A percentile compares a stretch with the other conserved stretches of the same genome.
Conservation (phyloP, 2,888 invertebrate genomes). For the Schizotus pectinicornis region DNA sequence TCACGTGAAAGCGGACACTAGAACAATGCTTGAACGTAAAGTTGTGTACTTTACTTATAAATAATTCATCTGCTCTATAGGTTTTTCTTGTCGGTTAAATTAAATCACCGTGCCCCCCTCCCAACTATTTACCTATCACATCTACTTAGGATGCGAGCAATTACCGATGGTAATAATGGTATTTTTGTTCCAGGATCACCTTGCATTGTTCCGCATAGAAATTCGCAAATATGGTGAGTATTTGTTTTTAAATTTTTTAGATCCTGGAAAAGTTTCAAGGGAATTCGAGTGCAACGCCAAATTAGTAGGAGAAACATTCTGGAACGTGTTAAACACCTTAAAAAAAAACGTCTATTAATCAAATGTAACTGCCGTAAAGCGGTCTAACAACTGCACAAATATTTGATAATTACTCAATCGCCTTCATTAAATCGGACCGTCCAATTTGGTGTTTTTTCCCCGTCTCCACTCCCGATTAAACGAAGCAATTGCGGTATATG, state of each 20-base stretch:
- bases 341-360: background rate
- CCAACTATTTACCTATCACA: too few relatives aligned
- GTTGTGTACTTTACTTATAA: too few relatives aligned
- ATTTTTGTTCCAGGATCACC: constrained; percentile 40
- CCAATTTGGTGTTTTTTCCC: background rate
- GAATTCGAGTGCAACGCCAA: background rate
- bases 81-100: too few relatives aligned
- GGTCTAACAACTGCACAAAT: background rate
- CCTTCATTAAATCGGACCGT: background rate
- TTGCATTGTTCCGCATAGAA: constrained; percentile 26
- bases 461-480: background rate
- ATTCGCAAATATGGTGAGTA: constrained; percentile 39
- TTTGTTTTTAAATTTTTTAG: background rate
- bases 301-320: background rate
- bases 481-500: too few relatives aligned
- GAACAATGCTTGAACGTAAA: too few relatives aligned
- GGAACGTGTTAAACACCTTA: background rate
- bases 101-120: too few relatives aligned
- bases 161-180: constrained; percentile 2
- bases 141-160: background rate
- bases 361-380: background rate
- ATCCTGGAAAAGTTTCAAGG: background rate
- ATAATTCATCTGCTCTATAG: too few relatives aligned
- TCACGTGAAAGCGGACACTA: too few relatives aligned
- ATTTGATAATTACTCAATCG: constrained; percentile 3